Evolutionary conservation across 1,140 invertebrate species (phyloP).

Genomic region (Orchesella cincta): DNA sequence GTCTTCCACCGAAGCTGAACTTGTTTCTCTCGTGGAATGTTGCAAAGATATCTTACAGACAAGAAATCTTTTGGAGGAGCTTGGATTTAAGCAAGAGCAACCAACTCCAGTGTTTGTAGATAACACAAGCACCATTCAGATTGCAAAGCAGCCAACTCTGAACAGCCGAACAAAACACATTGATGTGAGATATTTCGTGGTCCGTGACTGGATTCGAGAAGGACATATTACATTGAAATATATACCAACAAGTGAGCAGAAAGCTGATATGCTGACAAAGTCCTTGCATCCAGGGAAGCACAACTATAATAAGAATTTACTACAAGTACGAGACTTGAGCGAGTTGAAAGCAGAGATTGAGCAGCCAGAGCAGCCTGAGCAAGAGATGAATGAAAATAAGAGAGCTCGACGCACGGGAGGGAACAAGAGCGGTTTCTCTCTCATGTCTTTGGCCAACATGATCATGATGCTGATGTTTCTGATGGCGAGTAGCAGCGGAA

Average conservation of each 20-base stretch:
- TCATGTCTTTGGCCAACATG: neutral
- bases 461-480: neutral
- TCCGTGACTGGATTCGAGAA: conserved; percentile 47
- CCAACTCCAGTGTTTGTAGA: conserved; percentile 45
- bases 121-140: conserved; percentile 50
- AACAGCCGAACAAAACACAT: conserved; percentile 56
- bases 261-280: conserved; percentile 53
- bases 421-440: neutral
- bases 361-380: neutral
- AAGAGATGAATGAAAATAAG: neutral
- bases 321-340: neutral
- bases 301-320: neutral
- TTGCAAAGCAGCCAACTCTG: conserved; percentile 53
- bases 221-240: neutral
- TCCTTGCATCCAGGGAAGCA: neutral
- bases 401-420: neutral
- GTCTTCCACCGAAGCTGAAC: conserved; percentile 56
- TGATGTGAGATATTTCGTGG: conserved; percentile 53
- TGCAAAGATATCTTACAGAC: conserved; percentile 45
- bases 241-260: conserved; percentile 49
- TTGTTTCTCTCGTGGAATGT: conserved; percentile 50
- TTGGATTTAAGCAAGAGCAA: conserved; percentile 38
- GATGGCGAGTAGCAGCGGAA: neutral
- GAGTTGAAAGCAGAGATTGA: neutral
- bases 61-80: conserved; percentile 50